Percentiles rank a stretch among this genome's conserved stretches.
Conservation (phyloP, 1,140 invertebrate species). For the Lepidurus arcticus region DNA sequence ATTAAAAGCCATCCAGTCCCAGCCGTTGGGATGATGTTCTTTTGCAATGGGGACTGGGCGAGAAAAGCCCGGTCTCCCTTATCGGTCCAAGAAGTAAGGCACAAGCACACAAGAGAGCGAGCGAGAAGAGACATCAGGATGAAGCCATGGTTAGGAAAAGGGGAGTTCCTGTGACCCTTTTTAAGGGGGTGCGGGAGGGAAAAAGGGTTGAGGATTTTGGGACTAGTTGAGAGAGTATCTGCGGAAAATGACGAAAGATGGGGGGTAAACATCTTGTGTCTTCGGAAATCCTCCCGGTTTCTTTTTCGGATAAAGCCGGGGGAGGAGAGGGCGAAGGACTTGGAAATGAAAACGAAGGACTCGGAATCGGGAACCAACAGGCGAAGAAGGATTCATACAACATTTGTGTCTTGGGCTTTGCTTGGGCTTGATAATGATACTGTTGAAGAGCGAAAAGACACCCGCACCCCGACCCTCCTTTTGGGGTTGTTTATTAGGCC, state of each 20-base stretch:
- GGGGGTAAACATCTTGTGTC: background rate
- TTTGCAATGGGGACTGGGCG: background rate
- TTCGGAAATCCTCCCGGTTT: background rate
- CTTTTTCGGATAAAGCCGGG: background rate
- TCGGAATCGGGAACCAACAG: constrained; percentile 7
- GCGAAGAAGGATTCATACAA: background rate
- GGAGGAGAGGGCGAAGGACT: background rate
- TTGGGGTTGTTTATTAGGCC: constrained; percentile 2
- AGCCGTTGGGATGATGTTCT: background rate
- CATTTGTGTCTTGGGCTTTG: too few relatives aligned
- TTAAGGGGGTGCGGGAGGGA: background rate
- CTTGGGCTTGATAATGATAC: too few relatives aligned
- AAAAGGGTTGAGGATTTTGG: background rate
- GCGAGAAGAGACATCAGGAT: background rate
- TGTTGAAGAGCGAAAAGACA: too few relatives aligned
- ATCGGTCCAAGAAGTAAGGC: background rate
- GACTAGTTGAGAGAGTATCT: background rate
- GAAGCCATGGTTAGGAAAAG: background rate
- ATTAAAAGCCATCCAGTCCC: constrained; percentile 1
- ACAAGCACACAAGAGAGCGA: background rate
- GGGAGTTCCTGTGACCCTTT: background rate
- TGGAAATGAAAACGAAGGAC: background rate
- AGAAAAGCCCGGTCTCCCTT: background rate
- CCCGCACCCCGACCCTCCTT: background rate
- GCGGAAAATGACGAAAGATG: too few relatives aligned